Conservation (phyloP, 1,140 invertebrate species). For the Lordiphosa collinella region DNA sequence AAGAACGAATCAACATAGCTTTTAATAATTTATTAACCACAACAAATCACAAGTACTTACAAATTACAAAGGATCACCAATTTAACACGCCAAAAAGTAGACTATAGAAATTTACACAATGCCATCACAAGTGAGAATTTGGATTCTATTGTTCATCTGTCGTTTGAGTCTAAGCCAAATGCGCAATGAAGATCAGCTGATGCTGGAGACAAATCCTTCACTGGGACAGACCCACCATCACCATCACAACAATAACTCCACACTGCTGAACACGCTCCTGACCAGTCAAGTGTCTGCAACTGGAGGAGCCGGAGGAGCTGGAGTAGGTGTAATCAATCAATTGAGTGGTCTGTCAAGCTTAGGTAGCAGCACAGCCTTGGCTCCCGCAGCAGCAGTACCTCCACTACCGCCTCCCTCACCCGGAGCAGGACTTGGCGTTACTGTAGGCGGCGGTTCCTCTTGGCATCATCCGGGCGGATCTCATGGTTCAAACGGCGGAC, state of each 20-base stretch:
- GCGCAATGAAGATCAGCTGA: conserved; percentile 46
- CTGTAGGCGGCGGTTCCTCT: conserved; percentile 5
- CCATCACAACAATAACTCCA: conserved; percentile 40
- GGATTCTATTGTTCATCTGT: conserved; percentile 34
- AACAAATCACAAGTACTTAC: conserved; percentile 32
- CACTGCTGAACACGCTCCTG: conserved; percentile 47
- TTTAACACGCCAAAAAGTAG: conserved; percentile 63
- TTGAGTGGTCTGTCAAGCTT: conserved; percentile 10
- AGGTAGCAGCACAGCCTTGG: conserved; percentile 50
- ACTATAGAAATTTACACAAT: conserved; percentile 43
- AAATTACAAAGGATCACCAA: conserved; percentile 3
- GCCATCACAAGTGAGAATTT: conserved; percentile 27
- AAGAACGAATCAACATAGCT: conserved; percentile 32
- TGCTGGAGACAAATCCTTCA: conserved; percentile 42
- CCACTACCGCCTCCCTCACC: conserved; percentile 9
- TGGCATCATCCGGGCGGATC: conserved; percentile 20
- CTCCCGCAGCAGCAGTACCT: conserved; percentile 16
- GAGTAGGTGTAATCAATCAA: conserved; percentile 49
- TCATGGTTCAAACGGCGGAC: conserved; percentile 20
- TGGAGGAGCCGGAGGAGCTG: conserved; percentile 12
- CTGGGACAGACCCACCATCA: conserved; percentile 32
- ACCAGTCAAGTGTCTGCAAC: conserved; percentile 14
- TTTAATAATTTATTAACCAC: conserved; percentile 67
- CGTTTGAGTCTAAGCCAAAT: conserved; percentile 53
- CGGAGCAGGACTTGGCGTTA: background rate